Conservation (phyloP, 2,113 vertebrate species). For the Pteruthius melanotis region DNA sequence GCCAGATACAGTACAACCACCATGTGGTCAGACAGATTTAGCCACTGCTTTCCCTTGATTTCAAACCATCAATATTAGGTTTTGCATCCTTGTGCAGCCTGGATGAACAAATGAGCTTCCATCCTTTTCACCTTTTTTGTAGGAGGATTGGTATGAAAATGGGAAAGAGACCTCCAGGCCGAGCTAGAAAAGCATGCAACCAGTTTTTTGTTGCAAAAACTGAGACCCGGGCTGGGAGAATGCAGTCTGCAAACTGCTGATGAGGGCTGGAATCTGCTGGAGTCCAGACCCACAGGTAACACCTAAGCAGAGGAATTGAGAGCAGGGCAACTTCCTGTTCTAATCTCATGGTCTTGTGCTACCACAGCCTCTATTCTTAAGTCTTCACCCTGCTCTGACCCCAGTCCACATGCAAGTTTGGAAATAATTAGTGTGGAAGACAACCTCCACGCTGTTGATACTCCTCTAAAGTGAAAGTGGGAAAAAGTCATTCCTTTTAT, state of each 20-base stretch:
- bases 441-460: neutral
- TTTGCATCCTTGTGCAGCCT: neutral
- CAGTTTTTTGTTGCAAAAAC: neutral
- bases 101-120: neutral
- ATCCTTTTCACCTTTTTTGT: neutral
- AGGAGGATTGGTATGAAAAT: neutral
- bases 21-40: neutral
- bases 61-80: neutral
- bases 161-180: neutral
- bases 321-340: neutral
- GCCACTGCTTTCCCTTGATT: neutral
- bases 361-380: neutral
- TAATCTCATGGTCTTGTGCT: neutral
- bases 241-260: neutral
- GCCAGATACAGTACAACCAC: neutral
- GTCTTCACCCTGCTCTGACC: neutral
- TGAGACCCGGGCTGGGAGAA: neutral
- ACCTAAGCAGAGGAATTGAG: neutral
- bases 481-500: neutral
- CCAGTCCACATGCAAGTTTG: neutral
- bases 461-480: neutral
- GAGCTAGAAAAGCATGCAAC: neutral
- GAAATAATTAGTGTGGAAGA: constrained; percentile 18
- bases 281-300: neutral
- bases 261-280: neutral